Evolutionary conservation across 1,140 invertebrate species (phyloP).

Genomic region (Rhagoletis pomonella): DNA sequence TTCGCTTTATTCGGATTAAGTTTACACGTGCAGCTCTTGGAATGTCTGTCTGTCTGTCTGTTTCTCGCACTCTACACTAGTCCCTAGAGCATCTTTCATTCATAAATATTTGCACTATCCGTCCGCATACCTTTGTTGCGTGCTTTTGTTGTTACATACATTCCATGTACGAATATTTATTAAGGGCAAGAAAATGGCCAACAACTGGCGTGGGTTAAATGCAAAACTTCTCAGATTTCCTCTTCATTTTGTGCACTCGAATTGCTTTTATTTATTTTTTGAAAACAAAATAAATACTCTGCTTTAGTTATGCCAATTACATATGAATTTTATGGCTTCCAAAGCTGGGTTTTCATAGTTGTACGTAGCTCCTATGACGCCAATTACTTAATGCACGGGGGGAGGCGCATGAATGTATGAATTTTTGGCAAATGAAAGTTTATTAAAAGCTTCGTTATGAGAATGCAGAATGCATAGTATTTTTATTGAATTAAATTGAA

Average conservation of each 20-base stretch:
- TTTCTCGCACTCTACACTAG: background rate
- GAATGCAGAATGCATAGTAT: background rate
- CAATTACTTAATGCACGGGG: constrained; percentile 39
- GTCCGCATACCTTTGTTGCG: background rate
- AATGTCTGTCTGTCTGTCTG: background rate
- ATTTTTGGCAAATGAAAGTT: background rate
- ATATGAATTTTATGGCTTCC: constrained; percentile 27
- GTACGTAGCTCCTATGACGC: background rate
- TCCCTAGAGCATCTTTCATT: constrained; percentile 2
- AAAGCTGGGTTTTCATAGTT: background rate
- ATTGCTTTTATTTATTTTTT: background rate
- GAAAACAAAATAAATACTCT: constrained; percentile 14
- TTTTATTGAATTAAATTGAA: background rate
- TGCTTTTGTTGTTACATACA: background rate
- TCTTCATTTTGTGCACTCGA: background rate
- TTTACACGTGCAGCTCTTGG: background rate
- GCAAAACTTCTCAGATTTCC: background rate
- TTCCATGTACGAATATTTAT: background rate
- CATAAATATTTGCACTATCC: constrained; percentile 6
- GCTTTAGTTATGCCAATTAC: constrained; percentile 22
- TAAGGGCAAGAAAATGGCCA: too few species aligned
- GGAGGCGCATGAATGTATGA: background rate
- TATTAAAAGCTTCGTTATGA: constrained; percentile 19
- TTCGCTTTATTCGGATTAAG: constrained; percentile 23
- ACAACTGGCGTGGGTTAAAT: background rate